Conservation (phyloP, 1,140 invertebrate genomes). For the Euglossa dilemma region DNA sequence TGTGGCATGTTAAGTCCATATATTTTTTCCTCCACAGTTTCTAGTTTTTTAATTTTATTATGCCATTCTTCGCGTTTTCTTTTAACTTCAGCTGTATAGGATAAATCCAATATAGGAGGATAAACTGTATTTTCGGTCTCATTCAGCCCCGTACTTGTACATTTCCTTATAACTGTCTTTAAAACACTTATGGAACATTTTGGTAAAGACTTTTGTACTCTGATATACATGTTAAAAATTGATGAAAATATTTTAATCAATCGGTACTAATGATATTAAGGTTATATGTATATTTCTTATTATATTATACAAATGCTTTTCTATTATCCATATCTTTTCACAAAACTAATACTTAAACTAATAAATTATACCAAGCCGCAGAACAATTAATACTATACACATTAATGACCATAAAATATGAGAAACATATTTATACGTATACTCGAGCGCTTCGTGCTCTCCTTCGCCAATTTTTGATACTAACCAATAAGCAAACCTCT, state of each 20-base stretch:
- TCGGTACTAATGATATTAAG: neutral
- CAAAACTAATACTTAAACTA: neutral
- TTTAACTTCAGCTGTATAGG: slow-evolving; percentile 75
- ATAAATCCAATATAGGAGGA: slow-evolving; percentile 85
- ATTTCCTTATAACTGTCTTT: neutral
- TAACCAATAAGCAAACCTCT: neutral
- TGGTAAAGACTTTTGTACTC: neutral
- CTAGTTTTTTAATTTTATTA: slow-evolving; percentile 85
- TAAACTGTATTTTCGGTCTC: slow-evolving; percentile 75
- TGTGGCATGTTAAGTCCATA: slow-evolving; percentile 90
- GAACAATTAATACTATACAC: neutral
- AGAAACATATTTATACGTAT: neutral
- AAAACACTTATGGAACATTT: neutral
- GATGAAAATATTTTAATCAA: neutral
- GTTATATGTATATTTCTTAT: slow-evolving; percentile 1
- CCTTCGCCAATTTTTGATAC: neutral
- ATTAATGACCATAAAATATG: neutral
- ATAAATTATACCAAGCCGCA: neutral
- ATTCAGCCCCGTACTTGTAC: neutral
- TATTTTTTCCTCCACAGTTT: slow-evolving; percentile 92
- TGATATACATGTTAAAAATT: slow-evolving; percentile 24
- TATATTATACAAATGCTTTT: neutral
- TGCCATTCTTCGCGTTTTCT: slow-evolving; percentile 80
- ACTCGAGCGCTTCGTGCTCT: neutral
- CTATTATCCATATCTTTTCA: neutral